Evolutionary conservation across 2,888 invertebrate species (phyloP).

Genomic region (Himalopsyche tibetana): DNA sequence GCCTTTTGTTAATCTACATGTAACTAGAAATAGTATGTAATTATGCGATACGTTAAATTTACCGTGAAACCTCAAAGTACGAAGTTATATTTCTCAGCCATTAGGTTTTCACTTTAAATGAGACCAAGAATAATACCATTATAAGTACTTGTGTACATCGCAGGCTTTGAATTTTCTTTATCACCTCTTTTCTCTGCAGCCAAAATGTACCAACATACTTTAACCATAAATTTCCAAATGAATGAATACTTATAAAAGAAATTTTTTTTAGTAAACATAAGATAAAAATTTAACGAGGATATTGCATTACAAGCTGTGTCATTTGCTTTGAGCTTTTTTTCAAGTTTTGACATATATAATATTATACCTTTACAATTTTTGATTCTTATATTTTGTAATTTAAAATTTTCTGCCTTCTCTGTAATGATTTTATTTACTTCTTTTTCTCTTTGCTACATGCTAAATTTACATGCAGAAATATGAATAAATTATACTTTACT

Average conservation of each 20-base stretch:
- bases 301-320: not conserved
- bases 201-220: not conserved
- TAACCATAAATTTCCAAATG: not conserved
- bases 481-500: too few species aligned
- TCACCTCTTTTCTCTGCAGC: not conserved
- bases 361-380: too few species aligned
- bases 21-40: too few species aligned
- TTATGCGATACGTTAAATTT: not conserved
- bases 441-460: too few species aligned
- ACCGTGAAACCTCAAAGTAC: not conserved
- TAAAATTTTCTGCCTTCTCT: too few species aligned
- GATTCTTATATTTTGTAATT: too few species aligned
- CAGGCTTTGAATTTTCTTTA: not conserved
- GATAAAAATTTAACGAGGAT: not conserved
- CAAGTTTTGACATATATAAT: too few species aligned
- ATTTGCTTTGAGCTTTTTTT: not conserved
- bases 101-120: not conserved
- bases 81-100: not conserved
- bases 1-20: too few species aligned
- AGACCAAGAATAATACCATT: not conserved
- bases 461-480: too few species aligned
- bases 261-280: not conserved
- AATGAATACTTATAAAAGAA: not conserved
- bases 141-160: not conserved
- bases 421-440: too few species aligned